Percentiles rank a stretch among this genome's conserved stretches.
phyloP scores from a whole-genome alignment of 2,888 invertebrate genomes.

The Chaitophorus viminalis region DNA sequence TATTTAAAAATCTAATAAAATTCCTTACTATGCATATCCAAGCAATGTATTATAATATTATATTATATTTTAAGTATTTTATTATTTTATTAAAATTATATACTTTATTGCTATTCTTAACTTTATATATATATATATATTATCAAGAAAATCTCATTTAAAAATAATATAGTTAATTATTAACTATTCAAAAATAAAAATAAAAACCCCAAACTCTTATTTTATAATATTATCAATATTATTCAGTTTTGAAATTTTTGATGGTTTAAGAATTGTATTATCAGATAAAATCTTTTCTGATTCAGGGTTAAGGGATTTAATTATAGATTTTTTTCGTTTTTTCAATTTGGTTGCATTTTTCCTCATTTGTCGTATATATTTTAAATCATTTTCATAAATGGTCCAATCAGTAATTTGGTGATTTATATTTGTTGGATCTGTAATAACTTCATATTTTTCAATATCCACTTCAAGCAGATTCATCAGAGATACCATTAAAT shows the following conservation, averaged over 20 bases:
- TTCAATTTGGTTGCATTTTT: background rate
- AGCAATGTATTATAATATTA: no score
- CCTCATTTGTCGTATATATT: slow-evolving; percentile 67
- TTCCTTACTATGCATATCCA: no score
- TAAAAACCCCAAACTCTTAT: background rate
- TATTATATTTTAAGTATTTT: no score
- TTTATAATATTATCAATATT: slow-evolving; percentile 41
- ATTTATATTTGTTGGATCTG: slow-evolving; percentile 75
- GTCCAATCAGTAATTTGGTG: slow-evolving; percentile 78
- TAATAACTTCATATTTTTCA: slow-evolving; percentile 75
- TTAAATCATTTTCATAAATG: slow-evolving; percentile 72
- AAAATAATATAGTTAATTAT: no score
- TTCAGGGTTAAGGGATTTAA: background rate
- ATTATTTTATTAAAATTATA: no score
- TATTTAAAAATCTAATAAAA: no score
- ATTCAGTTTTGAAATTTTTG: slow-evolving; percentile 17
- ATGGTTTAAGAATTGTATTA: slow-evolving; percentile 4
- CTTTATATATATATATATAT: no score
- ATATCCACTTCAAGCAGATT: slow-evolving; percentile 79
- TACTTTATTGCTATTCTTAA: no score
- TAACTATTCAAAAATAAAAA: no score
- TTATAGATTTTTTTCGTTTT: slow-evolving; percentile 18
- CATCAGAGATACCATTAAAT: slow-evolving; percentile 80
- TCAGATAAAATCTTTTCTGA: background rate
- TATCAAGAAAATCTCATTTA: no score